phyloP scores from a whole-genome alignment of 2,888 invertebrate genomes.

The Prosopocoilus inquinatus region DNA sequence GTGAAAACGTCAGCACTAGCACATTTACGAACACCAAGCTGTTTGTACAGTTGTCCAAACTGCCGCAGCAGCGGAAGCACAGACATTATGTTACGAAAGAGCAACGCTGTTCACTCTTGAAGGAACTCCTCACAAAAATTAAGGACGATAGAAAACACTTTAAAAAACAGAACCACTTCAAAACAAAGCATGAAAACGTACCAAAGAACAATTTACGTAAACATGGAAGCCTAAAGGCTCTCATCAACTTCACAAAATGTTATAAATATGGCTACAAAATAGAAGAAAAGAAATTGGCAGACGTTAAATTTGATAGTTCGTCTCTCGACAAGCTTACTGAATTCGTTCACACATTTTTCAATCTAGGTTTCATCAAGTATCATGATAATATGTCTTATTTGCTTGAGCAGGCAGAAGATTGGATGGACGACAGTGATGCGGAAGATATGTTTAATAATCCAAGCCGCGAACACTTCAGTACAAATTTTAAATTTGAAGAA shows the following conservation, averaged over 20 bases:
- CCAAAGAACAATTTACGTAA: background rate
- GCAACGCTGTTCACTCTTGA: slow-evolving; percentile 45
- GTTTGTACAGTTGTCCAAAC: slow-evolving; percentile 23
- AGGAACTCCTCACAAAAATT: slow-evolving; percentile 38
- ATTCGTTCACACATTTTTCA: slow-evolving; percentile 46
- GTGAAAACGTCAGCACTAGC: slow-evolving; percentile 32
- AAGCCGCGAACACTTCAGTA: background rate
- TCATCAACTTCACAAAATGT: slow-evolving; percentile 45
- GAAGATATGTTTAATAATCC: slow-evolving; percentile 33
- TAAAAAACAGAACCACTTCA: background rate
- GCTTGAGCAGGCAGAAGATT: slow-evolving; percentile 39
- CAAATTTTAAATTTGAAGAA: slow-evolving; percentile 32
- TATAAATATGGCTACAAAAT: slow-evolving; percentile 45
- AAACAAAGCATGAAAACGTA: background rate
- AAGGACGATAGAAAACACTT: slow-evolving; percentile 23
- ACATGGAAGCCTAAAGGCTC: slow-evolving; percentile 40
- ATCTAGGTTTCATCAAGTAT: slow-evolving; percentile 44
- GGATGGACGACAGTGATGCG: slow-evolving; percentile 34
- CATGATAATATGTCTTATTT: slow-evolving; percentile 42
- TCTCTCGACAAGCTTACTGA: slow-evolving; percentile 42
- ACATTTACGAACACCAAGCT: slow-evolving; percentile 41
- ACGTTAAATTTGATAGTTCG: slow-evolving; percentile 38
- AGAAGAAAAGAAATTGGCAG: slow-evolving; percentile 34
- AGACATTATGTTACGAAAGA: slow-evolving; percentile 45
- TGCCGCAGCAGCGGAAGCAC: slow-evolving; percentile 12